phyloP scores from a whole-genome alignment of 2,113 vertebrate species.

The Ascaphus truei region DNA sequence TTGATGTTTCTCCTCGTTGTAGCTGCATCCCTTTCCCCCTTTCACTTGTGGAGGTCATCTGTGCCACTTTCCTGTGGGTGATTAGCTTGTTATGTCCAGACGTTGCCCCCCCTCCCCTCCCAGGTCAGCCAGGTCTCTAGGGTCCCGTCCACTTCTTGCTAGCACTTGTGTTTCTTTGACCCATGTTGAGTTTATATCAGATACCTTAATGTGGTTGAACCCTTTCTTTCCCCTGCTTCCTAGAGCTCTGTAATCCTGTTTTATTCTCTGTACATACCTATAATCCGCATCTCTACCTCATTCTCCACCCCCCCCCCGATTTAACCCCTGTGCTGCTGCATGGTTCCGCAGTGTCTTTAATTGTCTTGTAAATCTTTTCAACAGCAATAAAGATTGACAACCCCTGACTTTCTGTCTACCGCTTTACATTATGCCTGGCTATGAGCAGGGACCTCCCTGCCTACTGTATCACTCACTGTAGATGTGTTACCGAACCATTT shows the following conservation, averaged over 20 bases:
- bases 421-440: no score
- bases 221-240: conserved; percentile 22
- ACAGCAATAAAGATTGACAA: no score
- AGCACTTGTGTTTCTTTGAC: conserved; percentile 9
- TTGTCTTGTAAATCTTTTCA: no score
- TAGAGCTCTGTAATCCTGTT: conserved; percentile 27
- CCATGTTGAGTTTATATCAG: conserved; percentile 11
- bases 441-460: no score
- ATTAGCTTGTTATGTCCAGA: background rate
- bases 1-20: background rate
- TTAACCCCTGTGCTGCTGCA: background rate
- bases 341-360: no score
- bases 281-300: conserved; percentile 35
- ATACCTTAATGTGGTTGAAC: conserved; percentile 23
- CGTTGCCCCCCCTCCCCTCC: background rate
- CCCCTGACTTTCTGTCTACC: no score
- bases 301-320: conserved; percentile 2
- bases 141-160: background rate
- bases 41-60: background rate
- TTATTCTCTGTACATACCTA: conserved; percentile 36
- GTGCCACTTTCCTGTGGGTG: background rate
- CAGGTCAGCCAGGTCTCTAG: background rate
- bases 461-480: no score
- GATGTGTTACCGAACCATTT: no score
- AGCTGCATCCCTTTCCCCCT: background rate